Base-by-base conservation (phyloP, 2,113 vertebrate genomes). In the Oncorhynchus keta region DNA sequence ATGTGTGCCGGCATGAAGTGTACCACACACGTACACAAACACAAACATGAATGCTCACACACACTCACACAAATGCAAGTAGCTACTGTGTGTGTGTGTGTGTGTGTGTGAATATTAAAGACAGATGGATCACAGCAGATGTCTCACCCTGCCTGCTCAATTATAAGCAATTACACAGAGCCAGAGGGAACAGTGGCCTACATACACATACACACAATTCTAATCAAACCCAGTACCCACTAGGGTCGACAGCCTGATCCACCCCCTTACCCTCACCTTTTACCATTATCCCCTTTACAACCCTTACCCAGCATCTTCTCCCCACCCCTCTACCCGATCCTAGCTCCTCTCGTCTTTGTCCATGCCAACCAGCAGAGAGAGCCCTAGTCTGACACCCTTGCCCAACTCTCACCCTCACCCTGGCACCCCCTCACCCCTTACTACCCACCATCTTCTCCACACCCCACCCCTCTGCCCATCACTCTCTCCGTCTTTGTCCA, bases 401-500 rank as follows among this genome's bases (percentile, higher is more conserved):
- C 39, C 2, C 39, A 39, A 7, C 39, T 39, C 39, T 39, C 1
- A 39, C 49, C 2, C 49, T 51, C 49, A 51, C 11, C 49, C 49
- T 51, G 49, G 35, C 35, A 24, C 5, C 16, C 22, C 2, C 59
- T 1, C 61, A 76, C 20, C 4, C 39, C 39, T 45, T 45, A 45
- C 39, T 45, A 45, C 39, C 39, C 39, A 12, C 39, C 39, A 45
- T 45, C 39, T n/a, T 32, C n/a, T 59, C 70, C 57, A 45, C 67
- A 57, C 4, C 61, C 65, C 70, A 45, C 16, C 68, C 76, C 4
- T 68, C 5, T 48, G 79, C 20, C 83, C 51, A 18, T 45, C 51
- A 55, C 13, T 18, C 51, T 55, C 51, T 55, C 51, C 4, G 14
- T 55, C 14, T 55, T 77, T 86, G 89, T 89, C 77, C 77, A 77